Evolutionary conservation across 2,113 vertebrate genomes (phyloP).

Genomic region (Carassius gibelio): DNA sequence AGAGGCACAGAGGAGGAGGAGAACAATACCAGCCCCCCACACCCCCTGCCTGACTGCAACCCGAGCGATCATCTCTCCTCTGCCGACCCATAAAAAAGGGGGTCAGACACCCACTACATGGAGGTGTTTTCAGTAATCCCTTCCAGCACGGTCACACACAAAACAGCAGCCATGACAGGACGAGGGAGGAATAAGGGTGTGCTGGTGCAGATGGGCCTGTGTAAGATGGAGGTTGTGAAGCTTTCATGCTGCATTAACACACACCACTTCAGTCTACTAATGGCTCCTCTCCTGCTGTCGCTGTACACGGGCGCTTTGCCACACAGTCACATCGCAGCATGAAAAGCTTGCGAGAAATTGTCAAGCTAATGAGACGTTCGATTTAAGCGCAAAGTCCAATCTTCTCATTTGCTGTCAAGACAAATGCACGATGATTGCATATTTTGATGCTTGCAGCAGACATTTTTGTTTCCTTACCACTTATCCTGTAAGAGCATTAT

Average conservation of each 20-base stretch:
- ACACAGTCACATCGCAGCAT: background rate
- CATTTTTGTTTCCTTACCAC: background rate
- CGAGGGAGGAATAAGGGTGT: constrained; percentile 43
- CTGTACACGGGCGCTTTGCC: background rate
- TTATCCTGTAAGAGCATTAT: background rate
- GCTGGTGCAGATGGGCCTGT: constrained; percentile 8
- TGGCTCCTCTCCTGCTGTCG: constrained; percentile 25
- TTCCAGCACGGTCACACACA: constrained; percentile 7
- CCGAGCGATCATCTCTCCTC: constrained; percentile 34
- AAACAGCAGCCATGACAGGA: constrained; percentile 28
- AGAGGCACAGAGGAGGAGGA: constrained; percentile 19
- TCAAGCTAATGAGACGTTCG: background rate
- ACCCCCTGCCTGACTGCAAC: constrained; percentile 37
- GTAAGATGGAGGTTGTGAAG: constrained; percentile 32
- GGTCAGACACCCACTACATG: constrained; percentile 39
- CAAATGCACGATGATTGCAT: background rate
- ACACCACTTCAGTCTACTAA: constrained; percentile 47
- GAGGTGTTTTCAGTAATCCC: constrained; percentile 37
- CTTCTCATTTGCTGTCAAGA: background rate
- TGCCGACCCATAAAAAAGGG: constrained; percentile 45
- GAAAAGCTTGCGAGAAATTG: background rate
- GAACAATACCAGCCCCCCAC: constrained; percentile 42
- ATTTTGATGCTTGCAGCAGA: background rate
- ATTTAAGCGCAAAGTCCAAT: background rate
- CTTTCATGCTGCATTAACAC: constrained; percentile 43